Conservation (phyloP, 2,797 vertebrate species). For the Pangasius djambal region DNA sequence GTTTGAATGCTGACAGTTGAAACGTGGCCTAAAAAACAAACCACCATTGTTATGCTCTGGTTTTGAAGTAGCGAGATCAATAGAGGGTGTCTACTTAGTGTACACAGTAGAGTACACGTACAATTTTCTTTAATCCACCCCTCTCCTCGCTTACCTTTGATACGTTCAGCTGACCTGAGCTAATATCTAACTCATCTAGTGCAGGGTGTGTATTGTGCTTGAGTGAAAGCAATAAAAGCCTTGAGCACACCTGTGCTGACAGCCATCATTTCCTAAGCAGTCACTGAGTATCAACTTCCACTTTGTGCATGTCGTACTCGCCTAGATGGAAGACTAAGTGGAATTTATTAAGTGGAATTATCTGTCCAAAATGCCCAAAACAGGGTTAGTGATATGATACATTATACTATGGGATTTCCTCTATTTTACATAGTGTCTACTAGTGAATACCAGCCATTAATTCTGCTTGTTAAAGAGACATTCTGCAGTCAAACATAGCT, state of each 20-base stretch:
- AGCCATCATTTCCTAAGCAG: slow-evolving; percentile 69
- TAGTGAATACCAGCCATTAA: neutral
- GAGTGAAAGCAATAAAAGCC: slow-evolving; percentile 60
- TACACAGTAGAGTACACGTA: slow-evolving; percentile 16
- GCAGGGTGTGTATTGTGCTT: slow-evolving; percentile 62
- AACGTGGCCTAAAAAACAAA: slow-evolving; percentile 56
- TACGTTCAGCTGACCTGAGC: slow-evolving; percentile 63
- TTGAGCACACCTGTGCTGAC: slow-evolving; percentile 70
- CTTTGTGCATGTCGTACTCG: slow-evolving; percentile 39
- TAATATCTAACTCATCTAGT: slow-evolving; percentile 59
- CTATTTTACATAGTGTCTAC: neutral
- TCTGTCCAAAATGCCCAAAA: neutral
- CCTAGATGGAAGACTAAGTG: neutral
- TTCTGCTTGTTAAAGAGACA: neutral
- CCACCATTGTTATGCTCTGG: slow-evolving; percentile 54
- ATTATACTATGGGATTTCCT: neutral
- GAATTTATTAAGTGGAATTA: neutral
- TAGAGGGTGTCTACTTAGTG: slow-evolving; percentile 62
- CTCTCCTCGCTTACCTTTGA: slow-evolving; percentile 44
- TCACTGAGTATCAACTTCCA: slow-evolving; percentile 42
- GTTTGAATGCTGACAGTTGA: slow-evolving; percentile 61
- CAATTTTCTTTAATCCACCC: slow-evolving; percentile 59
- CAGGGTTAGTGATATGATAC: neutral
- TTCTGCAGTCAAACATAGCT: slow-evolving; percentile 31
- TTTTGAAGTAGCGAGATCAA: slow-evolving; percentile 69